Conservation (phyloP, 2,113 vertebrate species). For the Ovis aries region DNA sequence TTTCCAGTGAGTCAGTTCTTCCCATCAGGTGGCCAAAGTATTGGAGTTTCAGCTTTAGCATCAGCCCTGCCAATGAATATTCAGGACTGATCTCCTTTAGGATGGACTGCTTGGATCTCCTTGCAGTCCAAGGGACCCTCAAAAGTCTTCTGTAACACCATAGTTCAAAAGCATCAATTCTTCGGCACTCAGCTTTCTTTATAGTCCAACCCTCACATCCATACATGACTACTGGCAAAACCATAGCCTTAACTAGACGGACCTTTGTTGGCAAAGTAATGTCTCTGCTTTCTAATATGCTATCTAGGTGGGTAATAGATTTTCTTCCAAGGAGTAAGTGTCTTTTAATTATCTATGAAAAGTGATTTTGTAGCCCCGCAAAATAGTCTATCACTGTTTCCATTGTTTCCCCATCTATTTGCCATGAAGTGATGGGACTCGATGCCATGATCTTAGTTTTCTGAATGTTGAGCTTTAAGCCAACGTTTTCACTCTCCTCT, state of each 20-base stretch:
- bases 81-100: neutral
- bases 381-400: neutral
- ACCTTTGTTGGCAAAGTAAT: neutral
- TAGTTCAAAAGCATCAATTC: neutral
- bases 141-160: neutral
- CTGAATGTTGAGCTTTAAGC: neutral
- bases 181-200: rapidly evolving
- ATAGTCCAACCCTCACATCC: neutral
- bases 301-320: neutral
- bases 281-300: neutral
- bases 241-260: neutral
- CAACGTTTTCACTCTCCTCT: neutral
- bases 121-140: neutral
- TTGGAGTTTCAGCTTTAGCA: neutral
- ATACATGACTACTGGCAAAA: neutral
- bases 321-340: neutral
- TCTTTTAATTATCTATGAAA: neutral
- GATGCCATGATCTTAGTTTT: neutral
- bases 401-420: neutral
- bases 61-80: neutral
- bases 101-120: neutral
- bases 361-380: neutral
- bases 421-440: neutral
- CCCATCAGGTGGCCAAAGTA: neutral
- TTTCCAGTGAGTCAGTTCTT: neutral